Conservation (phyloP, 2,888 invertebrate genomes). For the Eupeodes luniger region DNA sequence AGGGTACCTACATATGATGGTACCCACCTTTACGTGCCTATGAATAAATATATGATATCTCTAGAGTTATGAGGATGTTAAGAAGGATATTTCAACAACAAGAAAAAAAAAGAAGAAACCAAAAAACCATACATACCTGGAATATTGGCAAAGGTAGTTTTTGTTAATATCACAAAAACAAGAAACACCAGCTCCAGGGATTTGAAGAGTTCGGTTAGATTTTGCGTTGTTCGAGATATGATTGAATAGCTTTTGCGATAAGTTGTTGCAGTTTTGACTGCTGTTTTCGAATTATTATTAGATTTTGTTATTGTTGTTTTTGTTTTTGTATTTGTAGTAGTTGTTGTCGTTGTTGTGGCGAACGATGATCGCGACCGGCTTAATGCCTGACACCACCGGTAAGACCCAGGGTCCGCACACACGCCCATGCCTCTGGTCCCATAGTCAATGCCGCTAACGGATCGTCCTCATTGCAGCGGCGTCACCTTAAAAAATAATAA, state of each 20-base stretch:
- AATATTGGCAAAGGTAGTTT: conserved; percentile 83
- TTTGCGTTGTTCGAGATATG: conserved; percentile 76
- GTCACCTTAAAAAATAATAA: conserved; percentile 84
- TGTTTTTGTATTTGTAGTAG: conserved; percentile 66
- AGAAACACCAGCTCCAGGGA: conserved; percentile 80
- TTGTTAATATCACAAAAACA: conserved; percentile 81
- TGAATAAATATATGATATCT: too few species aligned
- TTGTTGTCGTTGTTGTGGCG: conserved; percentile 81
- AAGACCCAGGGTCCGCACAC: conserved; percentile 93
- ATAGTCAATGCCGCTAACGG: conserved; percentile 91
- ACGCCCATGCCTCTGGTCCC: conserved; percentile 96
- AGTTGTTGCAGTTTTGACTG: conserved; percentile 57
- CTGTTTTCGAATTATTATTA: conserved; percentile 29
- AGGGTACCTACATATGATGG: too few species aligned
- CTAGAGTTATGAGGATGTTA: too few species aligned
- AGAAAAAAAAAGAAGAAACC: too few species aligned
- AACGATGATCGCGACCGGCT: conserved; percentile 86
- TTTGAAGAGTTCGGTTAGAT: conserved; percentile 78
- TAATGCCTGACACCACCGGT: conserved; percentile 87
- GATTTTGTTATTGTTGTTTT: conserved; percentile 76
- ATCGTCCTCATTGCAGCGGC: conserved; percentile 90
- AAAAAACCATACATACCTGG: conserved; percentile 81
- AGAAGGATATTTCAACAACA: too few species aligned
- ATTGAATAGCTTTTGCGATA: conserved; percentile 68
- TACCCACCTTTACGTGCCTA: too few species aligned